Conservation (phyloP, 2,888 invertebrate species). For the Ganaspis brasiliensis region DNA sequence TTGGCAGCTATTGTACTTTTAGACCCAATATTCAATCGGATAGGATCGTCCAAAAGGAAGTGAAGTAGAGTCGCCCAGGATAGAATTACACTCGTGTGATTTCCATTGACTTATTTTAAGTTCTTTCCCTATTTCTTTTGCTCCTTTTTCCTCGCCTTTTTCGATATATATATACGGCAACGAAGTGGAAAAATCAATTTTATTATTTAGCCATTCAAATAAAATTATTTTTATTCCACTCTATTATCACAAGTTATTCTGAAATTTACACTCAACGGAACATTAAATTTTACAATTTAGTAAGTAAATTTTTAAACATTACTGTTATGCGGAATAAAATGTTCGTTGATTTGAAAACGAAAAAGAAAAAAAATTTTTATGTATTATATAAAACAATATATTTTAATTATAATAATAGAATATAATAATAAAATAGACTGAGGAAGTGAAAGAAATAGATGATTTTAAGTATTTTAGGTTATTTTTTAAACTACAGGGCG, state of each 20-base stretch:
- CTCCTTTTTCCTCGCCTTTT: too few relatives aligned
- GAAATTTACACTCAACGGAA: conserved; percentile 49
- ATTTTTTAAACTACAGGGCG: too few relatives aligned
- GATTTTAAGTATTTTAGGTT: too few relatives aligned
- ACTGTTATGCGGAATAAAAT: too few relatives aligned
- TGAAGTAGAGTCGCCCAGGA: neutral
- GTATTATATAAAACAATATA: too few relatives aligned
- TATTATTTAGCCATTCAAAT: too few relatives aligned
- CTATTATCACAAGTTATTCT: conserved; percentile 7
- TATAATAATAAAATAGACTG: too few relatives aligned
- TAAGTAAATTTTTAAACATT: neutral
- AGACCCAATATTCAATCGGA: conserved; percentile 52
- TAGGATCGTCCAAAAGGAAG: conserved; percentile 5
- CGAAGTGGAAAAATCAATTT: neutral
- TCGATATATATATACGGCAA: neutral
- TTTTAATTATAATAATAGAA: too few relatives aligned
- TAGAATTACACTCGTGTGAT: conserved; percentile 27
- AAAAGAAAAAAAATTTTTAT: too few relatives aligned
- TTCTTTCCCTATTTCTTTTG: neutral
- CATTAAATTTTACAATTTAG: too few relatives aligned
- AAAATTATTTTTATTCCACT: neutral
- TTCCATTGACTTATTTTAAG: conserved; percentile 25
- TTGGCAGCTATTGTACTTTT: conserved; percentile 49
- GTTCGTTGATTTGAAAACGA: too few relatives aligned
- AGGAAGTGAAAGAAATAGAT: too few relatives aligned